Base-by-base conservation (phyloP, 2,797 vertebrate genomes). In the Eulemur albifrons region DNA sequence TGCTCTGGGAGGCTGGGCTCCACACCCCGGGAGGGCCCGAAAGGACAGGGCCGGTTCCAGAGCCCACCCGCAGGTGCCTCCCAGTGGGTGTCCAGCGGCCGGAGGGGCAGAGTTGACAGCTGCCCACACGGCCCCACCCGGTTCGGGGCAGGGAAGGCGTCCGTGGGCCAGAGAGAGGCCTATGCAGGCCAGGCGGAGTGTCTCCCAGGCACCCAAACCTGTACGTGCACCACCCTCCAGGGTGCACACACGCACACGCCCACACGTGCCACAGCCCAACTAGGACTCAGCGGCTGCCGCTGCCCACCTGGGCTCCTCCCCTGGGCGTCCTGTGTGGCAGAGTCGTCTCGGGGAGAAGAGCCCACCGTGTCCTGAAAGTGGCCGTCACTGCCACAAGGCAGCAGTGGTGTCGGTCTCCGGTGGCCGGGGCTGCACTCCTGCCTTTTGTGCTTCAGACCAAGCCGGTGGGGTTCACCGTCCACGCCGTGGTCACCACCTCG, bases 401-500 rank as follows among this genome's bases (percentile, higher is more conserved):
- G 8, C 54, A n/a, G 63, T 5, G 6, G 10, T 0, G 25, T 54
- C 20, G 18, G 23, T n/a, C 11, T 0, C 1, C 0, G 0, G 7
- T 15, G 25, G 17, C 52, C 0, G 0, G 4, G 1, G 3, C 10
- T 4, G 9, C 0, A 3, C 0, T 0, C 43, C 12, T 43, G 4
- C 80, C 18, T 30, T 85, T 57, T 14, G 94, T 93, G 4, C 96
- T 97, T 87, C 96, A 99, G 99, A 98, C 98, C 88, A 99, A 95
- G 89, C 98, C 98, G 0, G 97, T 99, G 61, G 85, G 70, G n/a
- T 99, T 99, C 96, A 99, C 98, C 0, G 98, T 99, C 88, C 99
- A 99, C 0, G 99, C 99, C 0, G 94, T 99, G 1, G 98, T 99
- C 94, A 99, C 99, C 2, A 98, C 98, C 38, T 99, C 99, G 1